These are phyloP conservation scores for Ommatoiulus sabulosus DNA, from an alignment of 2,888 invertebrate genomes.

Conservation along the genomic window DNA sequence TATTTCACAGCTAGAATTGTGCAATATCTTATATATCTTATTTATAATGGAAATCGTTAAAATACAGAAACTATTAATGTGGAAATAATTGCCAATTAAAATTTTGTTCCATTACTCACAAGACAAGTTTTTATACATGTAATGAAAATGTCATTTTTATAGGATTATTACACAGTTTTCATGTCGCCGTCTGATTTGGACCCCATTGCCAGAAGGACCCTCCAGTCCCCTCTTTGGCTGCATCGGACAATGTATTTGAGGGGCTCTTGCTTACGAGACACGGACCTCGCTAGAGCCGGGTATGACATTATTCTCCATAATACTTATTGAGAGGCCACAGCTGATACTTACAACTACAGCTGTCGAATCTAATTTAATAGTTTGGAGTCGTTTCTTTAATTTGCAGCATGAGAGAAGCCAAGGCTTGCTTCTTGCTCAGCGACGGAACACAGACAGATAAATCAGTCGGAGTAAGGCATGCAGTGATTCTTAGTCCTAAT, in stretches of 20 bases:
- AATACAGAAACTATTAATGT: no score
- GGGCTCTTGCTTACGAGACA: constrained; percentile 69
- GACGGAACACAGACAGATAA: constrained; percentile 96
- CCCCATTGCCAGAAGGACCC: constrained; percentile 68
- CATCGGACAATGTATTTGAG: constrained; percentile 70
- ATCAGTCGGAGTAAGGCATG: constrained; percentile 88
- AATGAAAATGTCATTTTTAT: no score
- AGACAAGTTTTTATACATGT: no score
- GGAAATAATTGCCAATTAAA: no score
- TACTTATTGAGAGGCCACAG: no score
- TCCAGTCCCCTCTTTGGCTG: constrained; percentile 71
- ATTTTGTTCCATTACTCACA: no score
- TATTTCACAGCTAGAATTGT: no score
- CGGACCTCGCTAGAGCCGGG: constrained; percentile 79
- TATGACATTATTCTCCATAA: constrained; percentile 60
- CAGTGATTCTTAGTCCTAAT: no score
- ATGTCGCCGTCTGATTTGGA: constrained; percentile 70
- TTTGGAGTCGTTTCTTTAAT: background rate
- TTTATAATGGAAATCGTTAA: no score
- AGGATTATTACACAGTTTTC: constrained; percentile 69
- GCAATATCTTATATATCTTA: no score
- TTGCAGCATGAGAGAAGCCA: constrained; percentile 91
- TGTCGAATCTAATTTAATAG: no score
- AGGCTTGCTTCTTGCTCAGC: constrained; percentile 96
- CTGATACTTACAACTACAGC: background rate